Base-by-base conservation (phyloP, 2,888 invertebrate species). In the Drosophila peninsularis region DNA sequence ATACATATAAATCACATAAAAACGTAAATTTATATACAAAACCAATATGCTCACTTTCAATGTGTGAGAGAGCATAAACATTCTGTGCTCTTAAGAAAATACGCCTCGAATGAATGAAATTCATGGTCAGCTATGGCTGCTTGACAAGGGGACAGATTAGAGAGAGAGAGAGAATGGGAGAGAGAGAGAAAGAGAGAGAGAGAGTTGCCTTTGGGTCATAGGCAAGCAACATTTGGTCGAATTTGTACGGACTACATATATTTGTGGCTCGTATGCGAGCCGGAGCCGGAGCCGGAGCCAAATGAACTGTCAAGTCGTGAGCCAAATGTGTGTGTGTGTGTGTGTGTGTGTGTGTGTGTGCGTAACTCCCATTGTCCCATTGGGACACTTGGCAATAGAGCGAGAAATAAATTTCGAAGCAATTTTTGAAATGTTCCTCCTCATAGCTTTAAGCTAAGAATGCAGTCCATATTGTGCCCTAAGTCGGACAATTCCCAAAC, bases 361-460 rank as follows among this genome's bases (percentile, higher is more conserved):
- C 1, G 57, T 63, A 61, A 68, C 60, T 88, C 80, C 82, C 83
- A 66, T 66, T 73, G 62, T 89, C 88, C 88, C 86, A 64, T 61
- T 73, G 79, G 80, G 71, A 71, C 80, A 75, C 80, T 78, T 82
- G 60, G 71, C 72, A 58, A 54, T 56, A 54, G 54, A 61, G 66
- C 75, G 21, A 58, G 27, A 69, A 78, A 85, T 78, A 88, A 83
- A 82, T 86, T 79, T 68, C 41, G 27, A 57, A 57, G 62, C 63
- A 63, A 78, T 74, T 88, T 86, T 80, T 82, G 36, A 71, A 27
- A 30, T 45, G 75, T 24, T 50, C 21, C 10, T 39, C 34, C 36
- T 37, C 41, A 49, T 61, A 44, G 57, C 82, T 67, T 70, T 71
- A 67, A 83, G 64, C 47, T 24, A 52, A 56, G 32, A 58, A 50